Evolutionary conservation across 2,113 vertebrate genomes (phyloP).

Genomic region (Gasterosteus nipponicus): DNA sequence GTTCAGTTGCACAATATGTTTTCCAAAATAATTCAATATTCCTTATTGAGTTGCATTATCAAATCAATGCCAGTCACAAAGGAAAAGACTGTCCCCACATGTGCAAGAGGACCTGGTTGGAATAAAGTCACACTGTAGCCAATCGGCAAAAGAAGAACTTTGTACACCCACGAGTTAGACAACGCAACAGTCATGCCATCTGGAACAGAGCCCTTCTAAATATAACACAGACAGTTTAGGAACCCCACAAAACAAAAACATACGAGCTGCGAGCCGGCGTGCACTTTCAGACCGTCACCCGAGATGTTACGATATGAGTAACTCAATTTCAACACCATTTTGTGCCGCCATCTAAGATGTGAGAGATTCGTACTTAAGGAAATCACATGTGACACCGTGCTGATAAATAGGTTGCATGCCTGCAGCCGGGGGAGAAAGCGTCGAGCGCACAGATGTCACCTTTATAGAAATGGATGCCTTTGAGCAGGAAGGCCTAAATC

Average conservation of each 20-base stretch:
- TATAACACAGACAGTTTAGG: constrained; percentile 56
- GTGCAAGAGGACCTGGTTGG: not conserved
- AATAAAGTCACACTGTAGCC: not conserved
- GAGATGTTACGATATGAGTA: constrained; percentile 23
- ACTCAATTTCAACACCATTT: not conserved
- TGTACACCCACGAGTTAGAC: constrained; percentile 10
- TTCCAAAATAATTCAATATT: constrained; percentile 20
- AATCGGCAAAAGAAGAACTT: constrained; percentile 15
- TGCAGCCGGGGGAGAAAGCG: not conserved
- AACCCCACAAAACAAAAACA: constrained; percentile 64
- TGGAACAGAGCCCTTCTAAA: constrained; percentile 72
- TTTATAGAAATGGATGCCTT: constrained; percentile 77
- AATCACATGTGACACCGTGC: not conserved
- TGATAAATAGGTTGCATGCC: constrained; percentile 17
- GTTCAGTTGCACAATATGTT: constrained; percentile 9
- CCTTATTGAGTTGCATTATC: constrained; percentile 42
- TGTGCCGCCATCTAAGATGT: not conserved
- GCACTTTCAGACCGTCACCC: constrained; percentile 41
- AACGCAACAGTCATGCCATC: constrained; percentile 36
- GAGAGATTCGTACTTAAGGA: not conserved
- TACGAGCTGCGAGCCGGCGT: constrained; percentile 16
- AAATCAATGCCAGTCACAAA: constrained; percentile 45
- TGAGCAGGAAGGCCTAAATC: constrained; percentile 75
- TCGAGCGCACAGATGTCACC: constrained; percentile 4
- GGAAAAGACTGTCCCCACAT: constrained; percentile 1